Percentiles rank a stretch among this genome's conserved stretches.
These are phyloP conservation scores for Sorex araneus DNA, from an alignment of 2,113 vertebrate species.

Conservation along the genomic window DNA sequence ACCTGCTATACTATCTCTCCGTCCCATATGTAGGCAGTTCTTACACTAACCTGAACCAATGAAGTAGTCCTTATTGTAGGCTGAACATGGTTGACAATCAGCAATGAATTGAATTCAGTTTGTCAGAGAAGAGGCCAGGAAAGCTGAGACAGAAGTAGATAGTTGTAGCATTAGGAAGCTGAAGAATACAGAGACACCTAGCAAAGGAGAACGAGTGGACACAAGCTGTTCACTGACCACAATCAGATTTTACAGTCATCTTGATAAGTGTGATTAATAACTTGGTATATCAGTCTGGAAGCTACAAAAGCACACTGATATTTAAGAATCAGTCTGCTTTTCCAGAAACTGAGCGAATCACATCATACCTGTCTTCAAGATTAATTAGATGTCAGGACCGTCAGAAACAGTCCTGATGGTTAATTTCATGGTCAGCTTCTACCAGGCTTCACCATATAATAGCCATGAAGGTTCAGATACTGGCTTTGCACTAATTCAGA, in stretches of 20 bases:
- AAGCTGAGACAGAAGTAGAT: slow-evolving; percentile 8
- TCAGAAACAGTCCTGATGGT: background rate
- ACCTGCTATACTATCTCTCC: no score
- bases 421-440: slow-evolving; percentile 10
- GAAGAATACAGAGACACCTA: slow-evolving; percentile 5
- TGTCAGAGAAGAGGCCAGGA: slow-evolving; percentile 3
- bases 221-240: background rate
- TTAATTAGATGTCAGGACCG: no score
- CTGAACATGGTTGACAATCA: slow-evolving; percentile 33
- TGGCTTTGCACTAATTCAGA: background rate
- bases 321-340: background rate
- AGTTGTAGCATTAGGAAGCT: background rate
- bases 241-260: background rate
- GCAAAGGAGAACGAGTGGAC: background rate
- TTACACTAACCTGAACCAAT: slow-evolving; percentile 46
- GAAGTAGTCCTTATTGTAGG: slow-evolving; percentile 40
- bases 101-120: background rate
- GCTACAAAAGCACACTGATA: background rate
- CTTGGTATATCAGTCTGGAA: background rate
- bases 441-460: background rate
- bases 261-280: background rate
- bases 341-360: background rate
- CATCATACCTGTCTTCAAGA: background rate
- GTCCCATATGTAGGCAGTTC: background rate
- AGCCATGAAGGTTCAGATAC: background rate